phyloP scores from a whole-genome alignment of 2,888 invertebrate genomes.

The Tetranychus truncatus region DNA sequence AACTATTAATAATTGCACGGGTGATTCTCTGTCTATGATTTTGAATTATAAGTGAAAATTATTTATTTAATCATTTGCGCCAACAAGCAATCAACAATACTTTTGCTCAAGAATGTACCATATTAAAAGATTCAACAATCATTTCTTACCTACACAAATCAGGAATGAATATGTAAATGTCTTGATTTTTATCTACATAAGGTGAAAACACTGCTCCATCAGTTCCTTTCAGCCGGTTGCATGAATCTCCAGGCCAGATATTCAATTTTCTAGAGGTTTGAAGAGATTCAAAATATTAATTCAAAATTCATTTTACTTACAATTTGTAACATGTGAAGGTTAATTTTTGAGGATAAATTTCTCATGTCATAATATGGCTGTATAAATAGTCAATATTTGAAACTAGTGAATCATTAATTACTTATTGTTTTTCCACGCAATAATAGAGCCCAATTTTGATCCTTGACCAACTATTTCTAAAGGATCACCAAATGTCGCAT shows the following conservation, averaged over 20 bases:
- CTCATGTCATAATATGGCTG: too few relatives aligned
- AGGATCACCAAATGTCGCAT: constrained; percentile 19
- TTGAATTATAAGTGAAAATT: too few relatives aligned
- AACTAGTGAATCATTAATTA: not conserved
- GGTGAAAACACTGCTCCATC: constrained; percentile 19
- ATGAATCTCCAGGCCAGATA: constrained; percentile 16
- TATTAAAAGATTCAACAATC: not conserved
- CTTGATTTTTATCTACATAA: not conserved
- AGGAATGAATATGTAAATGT: constrained; percentile 17
- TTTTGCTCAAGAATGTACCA: not conserved
- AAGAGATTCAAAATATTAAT: not conserved
- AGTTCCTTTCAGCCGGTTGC: constrained; percentile 18
- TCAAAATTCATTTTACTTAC: not conserved
- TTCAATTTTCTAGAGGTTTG: constrained; percentile 7
- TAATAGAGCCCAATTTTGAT: not conserved
- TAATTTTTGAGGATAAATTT: too few relatives aligned
- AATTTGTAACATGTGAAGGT: not conserved
- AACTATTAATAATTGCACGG: too few relatives aligned
- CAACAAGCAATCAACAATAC: not conserved
- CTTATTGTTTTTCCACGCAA: not conserved
- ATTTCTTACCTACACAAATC: constrained; percentile 18
- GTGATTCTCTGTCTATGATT: too few relatives aligned
- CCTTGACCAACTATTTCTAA: constrained; percentile 16
- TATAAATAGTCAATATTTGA: too few relatives aligned
- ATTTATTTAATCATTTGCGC: too few relatives aligned